These are phyloP conservation scores for Anarhynchus alexandrinus DNA, from an alignment of 2,113 vertebrate species.

Conservation along the genomic window DNA sequence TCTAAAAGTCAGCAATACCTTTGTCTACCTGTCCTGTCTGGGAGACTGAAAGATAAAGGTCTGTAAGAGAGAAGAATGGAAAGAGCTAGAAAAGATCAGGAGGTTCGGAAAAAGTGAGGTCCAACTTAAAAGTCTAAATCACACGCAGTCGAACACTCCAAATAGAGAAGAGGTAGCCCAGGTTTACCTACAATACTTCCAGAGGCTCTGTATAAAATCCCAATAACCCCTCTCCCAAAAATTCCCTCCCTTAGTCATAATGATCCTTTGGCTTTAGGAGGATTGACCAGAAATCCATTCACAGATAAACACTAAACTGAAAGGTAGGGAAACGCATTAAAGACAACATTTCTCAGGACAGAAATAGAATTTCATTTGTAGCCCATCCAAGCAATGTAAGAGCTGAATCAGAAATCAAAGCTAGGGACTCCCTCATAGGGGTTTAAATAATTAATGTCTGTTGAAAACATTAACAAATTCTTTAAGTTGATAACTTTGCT, in stretches of 20 bases:
- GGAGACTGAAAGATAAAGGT: conserved; percentile 99
- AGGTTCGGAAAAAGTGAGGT: conserved; percentile 88
- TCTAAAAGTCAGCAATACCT: conserved; percentile 98
- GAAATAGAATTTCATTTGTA: neutral
- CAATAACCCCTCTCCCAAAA: conserved; percentile 45
- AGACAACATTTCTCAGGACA: neutral
- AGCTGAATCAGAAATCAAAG: conserved; percentile 52
- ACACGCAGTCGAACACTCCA: conserved; percentile 68
- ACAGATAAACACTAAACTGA: neutral
- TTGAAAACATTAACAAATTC: neutral
- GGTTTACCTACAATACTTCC: conserved; percentile 47
- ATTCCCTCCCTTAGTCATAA: conserved; percentile 31
- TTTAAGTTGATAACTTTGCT: neutral
- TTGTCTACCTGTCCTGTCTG: conserved; percentile 99
- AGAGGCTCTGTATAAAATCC: conserved; percentile 34
- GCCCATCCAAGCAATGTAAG: neutral
- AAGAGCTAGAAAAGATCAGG: conserved; percentile 98
- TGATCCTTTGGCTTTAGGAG: neutral
- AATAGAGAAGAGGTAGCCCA: conserved; percentile 49
- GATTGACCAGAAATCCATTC: conserved; percentile 24
- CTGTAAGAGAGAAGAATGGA: conserved; percentile 99
- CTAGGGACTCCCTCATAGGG: neutral
- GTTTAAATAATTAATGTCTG: neutral
- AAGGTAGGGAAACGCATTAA: neutral
- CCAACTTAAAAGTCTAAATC: conserved; percentile 83